Conservation (phyloP, 1,140 invertebrate species). For the Drosophila rhopaloa region DNA sequence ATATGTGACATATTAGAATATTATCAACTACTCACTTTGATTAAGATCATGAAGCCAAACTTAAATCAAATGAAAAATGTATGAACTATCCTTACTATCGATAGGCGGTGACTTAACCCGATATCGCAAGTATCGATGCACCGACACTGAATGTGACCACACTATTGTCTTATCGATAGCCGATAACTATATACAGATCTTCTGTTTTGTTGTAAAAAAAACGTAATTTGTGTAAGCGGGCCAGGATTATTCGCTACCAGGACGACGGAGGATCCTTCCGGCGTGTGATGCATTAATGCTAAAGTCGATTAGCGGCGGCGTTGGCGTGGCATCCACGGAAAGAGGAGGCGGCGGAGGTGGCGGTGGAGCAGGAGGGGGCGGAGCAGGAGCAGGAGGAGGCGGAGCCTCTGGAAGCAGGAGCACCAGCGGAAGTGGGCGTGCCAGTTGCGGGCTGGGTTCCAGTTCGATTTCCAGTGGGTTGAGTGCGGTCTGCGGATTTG, state of each 20-base stretch:
- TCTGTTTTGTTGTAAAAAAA: not conserved
- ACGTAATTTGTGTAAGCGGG: slow-evolving; percentile 6
- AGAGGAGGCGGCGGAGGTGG: slow-evolving; percentile 41
- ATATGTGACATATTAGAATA: too few species aligned
- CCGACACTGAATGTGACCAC: not conserved
- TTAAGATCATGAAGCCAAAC: too few species aligned
- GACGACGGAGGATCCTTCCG: slow-evolving; percentile 22
- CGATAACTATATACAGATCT: not conserved
- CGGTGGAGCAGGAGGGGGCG: slow-evolving; percentile 15
- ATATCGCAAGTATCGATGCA: too few species aligned
- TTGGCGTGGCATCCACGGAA: slow-evolving; percentile 57
- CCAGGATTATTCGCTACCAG: too few species aligned
- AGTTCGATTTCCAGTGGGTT: slow-evolving; percentile 68
- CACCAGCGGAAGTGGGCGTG: slow-evolving; percentile 32
- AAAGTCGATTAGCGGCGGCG: slow-evolving; percentile 77
- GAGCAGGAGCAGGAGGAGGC: slow-evolving; percentile 15
- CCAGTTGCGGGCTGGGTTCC: slow-evolving; percentile 55
- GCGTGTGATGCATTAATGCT: slow-evolving; percentile 84
- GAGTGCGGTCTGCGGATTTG: slow-evolving; percentile 58
- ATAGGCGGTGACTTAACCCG: too few species aligned
- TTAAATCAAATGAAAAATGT: too few species aligned
- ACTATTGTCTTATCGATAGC: slow-evolving; percentile 4
- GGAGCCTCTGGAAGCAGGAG: slow-evolving; percentile 15
- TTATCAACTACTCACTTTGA: too few species aligned
- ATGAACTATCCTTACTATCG: too few species aligned